Percentiles rank a stretch among this genome's conserved stretches.
These are phyloP conservation scores for Hyles lineata DNA, from an alignment of 2,888 invertebrate genomes.

Conservation along the genomic window DNA sequence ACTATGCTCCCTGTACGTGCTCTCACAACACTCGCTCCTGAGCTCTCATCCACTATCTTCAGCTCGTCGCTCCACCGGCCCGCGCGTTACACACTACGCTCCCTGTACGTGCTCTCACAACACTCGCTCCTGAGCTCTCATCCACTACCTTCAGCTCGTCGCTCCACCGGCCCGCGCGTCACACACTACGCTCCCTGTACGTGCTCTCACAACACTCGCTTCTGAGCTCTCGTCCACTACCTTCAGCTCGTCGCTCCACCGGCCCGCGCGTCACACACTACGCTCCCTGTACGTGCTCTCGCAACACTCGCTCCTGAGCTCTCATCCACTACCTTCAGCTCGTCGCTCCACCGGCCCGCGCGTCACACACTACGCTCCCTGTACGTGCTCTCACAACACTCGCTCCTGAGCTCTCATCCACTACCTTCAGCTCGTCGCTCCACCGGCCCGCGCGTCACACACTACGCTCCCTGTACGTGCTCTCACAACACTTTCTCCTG, in stretches of 20 bases:
- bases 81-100: background rate
- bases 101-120: conserved; percentile 2
- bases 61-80: background rate
- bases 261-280: background rate
- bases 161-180: background rate
- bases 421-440: conserved; percentile 2
- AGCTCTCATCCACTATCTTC: conserved; percentile 9
- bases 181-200: background rate
- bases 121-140: background rate
- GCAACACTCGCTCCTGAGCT: conserved; percentile 9
- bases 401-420: background rate
- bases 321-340: conserved; percentile 7
- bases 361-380: background rate
- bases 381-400: conserved; percentile 6
- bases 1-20: background rate
- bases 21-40: conserved; percentile 6
- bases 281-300: background rate
- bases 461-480: background rate
- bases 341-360: background rate
- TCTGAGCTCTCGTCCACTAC: conserved; percentile 8
- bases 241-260: background rate
- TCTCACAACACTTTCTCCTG: conserved; percentile 5
- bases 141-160: conserved; percentile 4
- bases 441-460: background rate
- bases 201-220: conserved; percentile 1